Evolutionary conservation across 2,797 vertebrate species (phyloP), one percentile per base, ranked within the genome.

Genomic region (Myiotriccus ornatus): DNA sequence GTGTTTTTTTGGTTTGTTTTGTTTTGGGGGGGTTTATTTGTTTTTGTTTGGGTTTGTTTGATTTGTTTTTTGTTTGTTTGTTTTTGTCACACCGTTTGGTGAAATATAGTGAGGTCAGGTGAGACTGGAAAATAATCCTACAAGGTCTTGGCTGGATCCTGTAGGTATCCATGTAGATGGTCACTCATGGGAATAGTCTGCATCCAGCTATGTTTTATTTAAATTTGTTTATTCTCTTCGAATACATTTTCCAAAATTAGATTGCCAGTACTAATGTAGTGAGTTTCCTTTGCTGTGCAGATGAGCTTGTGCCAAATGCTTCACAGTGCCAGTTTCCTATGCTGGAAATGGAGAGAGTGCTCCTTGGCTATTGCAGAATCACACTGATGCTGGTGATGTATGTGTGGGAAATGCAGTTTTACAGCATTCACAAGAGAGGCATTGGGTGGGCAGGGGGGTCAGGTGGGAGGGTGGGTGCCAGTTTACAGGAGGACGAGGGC

Each of bases 371-470:
- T 37, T 43, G 28, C 46, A 53, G 57, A 39, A 27, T 21, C 59
- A 60, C 59, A 10, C 12, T 62, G 19, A 30, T 41, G 59, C 27
- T 60, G 37, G 37, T 39, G 35, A 1, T 37, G n/a, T 2, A 12
- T 5, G 1, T 11, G 30, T n/a, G 25, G 49, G 47, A 46, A 32
- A 50, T 0, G 1, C 1, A 3, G 11, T 39, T 19, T n/a, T 22
- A 2, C 21, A 37, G 44, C 3, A 1, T 49, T 65, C n/a, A 4
- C 12, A 9, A 35, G 35, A 35, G 74, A 16, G 32, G n/a, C 3
- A 1, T 11, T 0, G 8, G 25, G 30, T 44, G n/a, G 44, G 30
- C 21, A 53, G 30, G 32, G 14, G 21, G 13, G 14, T 30, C 39
- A 18, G 64, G 25, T 1, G 12, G 39, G 56, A 28, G 43, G n/a